phyloP scores from a whole-genome alignment of 1,140 invertebrate species.

The Homalodisca vitripennis region DNA sequence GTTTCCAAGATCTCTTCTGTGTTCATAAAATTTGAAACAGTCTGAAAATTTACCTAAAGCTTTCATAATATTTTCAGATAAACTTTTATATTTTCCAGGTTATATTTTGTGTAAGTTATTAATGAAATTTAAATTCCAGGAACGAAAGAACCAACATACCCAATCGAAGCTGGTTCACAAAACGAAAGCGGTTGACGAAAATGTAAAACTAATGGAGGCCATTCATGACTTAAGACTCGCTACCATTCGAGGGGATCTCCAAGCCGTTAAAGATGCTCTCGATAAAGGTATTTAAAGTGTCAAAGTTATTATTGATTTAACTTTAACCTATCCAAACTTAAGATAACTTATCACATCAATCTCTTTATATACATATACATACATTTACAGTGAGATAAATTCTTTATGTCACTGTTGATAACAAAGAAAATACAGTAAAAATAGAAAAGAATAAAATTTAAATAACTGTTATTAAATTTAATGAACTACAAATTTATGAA shows the following conservation, averaged over 20 bases:
- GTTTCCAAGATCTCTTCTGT: too few species aligned
- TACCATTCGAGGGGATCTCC: constrained; percentile 27
- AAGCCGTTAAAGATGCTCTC: constrained; percentile 21
- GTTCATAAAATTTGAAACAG: too few species aligned
- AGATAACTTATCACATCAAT: neutral
- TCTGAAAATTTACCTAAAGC: too few species aligned
- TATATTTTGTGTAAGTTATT: too few species aligned
- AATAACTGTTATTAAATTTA: too few species aligned
- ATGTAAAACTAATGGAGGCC: constrained; percentile 5
- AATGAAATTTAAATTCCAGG: too few species aligned
- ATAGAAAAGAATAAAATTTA: too few species aligned
- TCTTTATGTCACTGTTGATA: neutral
- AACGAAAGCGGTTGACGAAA: neutral
- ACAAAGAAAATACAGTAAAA: neutral
- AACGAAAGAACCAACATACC: too few species aligned
- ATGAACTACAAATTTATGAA: too few species aligned
- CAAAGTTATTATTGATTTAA: neutral
- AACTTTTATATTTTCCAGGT: too few species aligned
- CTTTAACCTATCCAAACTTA: neutral
- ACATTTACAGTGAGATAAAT: neutral
- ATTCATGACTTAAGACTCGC: constrained; percentile 26
- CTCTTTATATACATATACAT: neutral
- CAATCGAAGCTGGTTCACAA: too few species aligned
- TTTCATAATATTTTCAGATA: too few species aligned
- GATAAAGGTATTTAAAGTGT: constrained; percentile 11